Percentiles rank a stretch among this genome's conserved stretches.
These are phyloP conservation scores for Solea solea DNA, from an alignment of 2,113 vertebrate genomes.

Conservation along the genomic window DNA sequence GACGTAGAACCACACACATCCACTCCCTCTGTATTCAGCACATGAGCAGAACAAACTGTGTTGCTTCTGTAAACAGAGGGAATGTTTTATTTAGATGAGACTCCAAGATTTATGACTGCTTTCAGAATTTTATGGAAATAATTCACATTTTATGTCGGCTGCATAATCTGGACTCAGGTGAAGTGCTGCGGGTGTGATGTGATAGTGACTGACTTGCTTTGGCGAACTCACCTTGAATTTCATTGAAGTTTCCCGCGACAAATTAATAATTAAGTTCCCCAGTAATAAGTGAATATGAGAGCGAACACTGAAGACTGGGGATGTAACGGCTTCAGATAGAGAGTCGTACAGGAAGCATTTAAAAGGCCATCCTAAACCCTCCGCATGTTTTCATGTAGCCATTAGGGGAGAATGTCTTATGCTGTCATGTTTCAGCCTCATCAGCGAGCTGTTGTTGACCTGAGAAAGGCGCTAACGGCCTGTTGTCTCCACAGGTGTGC, in stretches of 20 bases:
- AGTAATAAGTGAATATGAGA: conserved; percentile 10
- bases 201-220: conserved; percentile 37
- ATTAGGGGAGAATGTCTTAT: conserved; percentile 33
- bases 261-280: conserved; percentile 29
- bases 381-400: conserved; percentile 25
- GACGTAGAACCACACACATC: conserved; percentile 1
- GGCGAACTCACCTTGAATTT: conserved; percentile 34
- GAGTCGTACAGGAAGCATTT: conserved; percentile 11
- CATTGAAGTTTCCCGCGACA: conserved; percentile 11
- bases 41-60: conserved; percentile 50
- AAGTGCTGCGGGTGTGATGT: conserved; percentile 23
- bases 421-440: conserved; percentile 52
- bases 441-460: conserved; percentile 55
- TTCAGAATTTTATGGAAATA: conserved; percentile 61
- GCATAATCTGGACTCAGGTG: conserved; percentile 28
- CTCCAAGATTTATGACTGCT: conserved; percentile 47
- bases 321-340: not conserved
- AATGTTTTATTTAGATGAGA: conserved; percentile 56
- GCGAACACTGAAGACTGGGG: not conserved
- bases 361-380: conserved; percentile 11
- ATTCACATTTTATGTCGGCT: conserved; percentile 35
- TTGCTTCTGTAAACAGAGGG: conserved; percentile 27
- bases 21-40: conserved; percentile 38
- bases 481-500: conserved; percentile 60
- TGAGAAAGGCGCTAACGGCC: conserved; percentile 37